Evolutionary conservation across 2,113 vertebrate genomes (phyloP).

Genomic region (Halcyon malimbica): DNA sequence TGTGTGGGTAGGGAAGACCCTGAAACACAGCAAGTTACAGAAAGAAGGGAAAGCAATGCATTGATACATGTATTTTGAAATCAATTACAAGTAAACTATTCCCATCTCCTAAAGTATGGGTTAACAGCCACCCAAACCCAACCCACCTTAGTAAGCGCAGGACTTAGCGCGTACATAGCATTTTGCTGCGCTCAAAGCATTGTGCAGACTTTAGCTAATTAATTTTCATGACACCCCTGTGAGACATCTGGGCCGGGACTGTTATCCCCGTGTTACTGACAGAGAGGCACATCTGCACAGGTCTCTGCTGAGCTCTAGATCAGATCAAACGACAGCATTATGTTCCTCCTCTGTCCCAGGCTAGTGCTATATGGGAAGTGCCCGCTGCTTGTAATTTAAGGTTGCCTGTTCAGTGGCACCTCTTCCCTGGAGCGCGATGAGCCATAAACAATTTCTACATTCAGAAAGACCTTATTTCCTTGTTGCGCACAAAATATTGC

Average conservation of each 20-base stretch:
- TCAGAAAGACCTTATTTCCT: neutral
- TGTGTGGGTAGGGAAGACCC: neutral
- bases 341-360: neutral
- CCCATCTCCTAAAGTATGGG: neutral
- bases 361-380: neutral
- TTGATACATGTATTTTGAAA: neutral
- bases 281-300: constrained; percentile 49
- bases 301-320: constrained; percentile 38
- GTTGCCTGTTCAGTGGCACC: neutral
- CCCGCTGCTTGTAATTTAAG: neutral
- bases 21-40: neutral
- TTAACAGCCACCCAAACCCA: neutral
- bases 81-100: neutral
- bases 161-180: neutral
- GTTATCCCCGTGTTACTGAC: neutral
- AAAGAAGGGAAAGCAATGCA: neutral
- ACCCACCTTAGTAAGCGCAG: neutral
- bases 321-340: constrained; percentile 31
- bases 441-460: neutral
- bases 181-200: constrained; percentile 11
- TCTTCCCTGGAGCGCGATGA: neutral
- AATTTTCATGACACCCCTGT: constrained; percentile 34
- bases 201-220: constrained; percentile 49
- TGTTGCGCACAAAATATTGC: neutral
- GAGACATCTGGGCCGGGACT: constrained; percentile 46